Percentiles rank a stretch among this genome's conserved stretches.
phyloP scores from a whole-genome alignment of 2,797 vertebrate species.

The Anomalospiza imberbis region DNA sequence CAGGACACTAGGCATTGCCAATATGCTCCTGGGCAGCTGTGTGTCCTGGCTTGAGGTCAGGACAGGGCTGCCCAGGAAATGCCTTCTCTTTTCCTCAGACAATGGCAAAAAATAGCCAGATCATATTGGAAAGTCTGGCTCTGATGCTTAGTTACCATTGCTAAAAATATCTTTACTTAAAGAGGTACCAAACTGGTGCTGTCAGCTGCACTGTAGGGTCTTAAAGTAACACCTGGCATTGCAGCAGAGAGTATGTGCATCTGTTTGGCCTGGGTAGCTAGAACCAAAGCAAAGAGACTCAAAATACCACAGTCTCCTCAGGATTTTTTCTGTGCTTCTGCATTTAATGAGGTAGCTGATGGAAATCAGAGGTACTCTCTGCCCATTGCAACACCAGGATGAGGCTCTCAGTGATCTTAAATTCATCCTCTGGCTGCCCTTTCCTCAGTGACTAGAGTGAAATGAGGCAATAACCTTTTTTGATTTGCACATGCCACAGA shows the following conservation, averaged over 20 bases:
- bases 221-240: neutral
- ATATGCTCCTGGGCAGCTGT: neutral
- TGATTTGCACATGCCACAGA: conserved; percentile 5
- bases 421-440: neutral
- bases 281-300: neutral
- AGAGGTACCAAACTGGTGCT: neutral
- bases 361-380: neutral
- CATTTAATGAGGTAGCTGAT: neutral
- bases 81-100: neutral
- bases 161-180: neutral
- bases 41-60: neutral
- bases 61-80: neutral
- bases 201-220: neutral
- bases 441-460: neutral
- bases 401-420: neutral
- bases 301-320: neutral
- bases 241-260: neutral
- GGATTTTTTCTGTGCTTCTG: neutral
- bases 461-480: conserved; percentile 1
- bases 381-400: neutral
- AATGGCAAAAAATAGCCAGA: neutral
- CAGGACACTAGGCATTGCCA: neutral
- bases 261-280: neutral
- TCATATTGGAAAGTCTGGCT: neutral
- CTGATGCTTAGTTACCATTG: neutral